A percentile compares a stretch with the other conserved stretches of the same genome.
phyloP scores from a whole-genome alignment of 2,888 invertebrate species.

The Acrobasis suavella region DNA sequence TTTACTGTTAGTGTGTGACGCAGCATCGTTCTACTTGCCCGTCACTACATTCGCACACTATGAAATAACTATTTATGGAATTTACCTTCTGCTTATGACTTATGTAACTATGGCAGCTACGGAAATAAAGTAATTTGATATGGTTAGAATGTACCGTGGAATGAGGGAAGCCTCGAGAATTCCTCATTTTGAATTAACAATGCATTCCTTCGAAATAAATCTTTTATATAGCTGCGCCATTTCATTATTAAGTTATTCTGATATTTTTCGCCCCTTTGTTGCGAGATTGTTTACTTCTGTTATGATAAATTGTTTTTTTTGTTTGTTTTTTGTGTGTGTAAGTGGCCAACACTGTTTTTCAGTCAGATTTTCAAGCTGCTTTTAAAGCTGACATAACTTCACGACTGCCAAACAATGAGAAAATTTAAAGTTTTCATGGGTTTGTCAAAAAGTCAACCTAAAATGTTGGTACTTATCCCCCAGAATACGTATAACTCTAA shows the following conservation, averaged over 20 bases:
- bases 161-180: conserved; percentile 26
- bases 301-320: neutral
- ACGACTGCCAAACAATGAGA: too few species aligned
- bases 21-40: too few species aligned
- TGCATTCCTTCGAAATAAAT: conserved; percentile 28
- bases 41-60: too few species aligned
- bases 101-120: conserved; percentile 14
- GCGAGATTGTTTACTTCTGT: neutral
- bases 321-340: too few species aligned
- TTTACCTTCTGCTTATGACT: neutral
- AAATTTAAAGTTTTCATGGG: too few species aligned
- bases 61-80: neutral
- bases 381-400: too few species aligned
- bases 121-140: conserved; percentile 40
- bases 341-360: too few species aligned
- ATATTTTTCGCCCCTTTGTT: conserved; percentile 1
- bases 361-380: too few species aligned
- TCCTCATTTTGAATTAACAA: conserved; percentile 31
- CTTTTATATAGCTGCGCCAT: conserved; percentile 21
- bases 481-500: too few species aligned
- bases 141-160: conserved; percentile 30
- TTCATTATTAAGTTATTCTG: conserved; percentile 3
- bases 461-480: too few species aligned
- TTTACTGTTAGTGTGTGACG: too few species aligned
- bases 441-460: too few species aligned